These are phyloP conservation scores for Paraescarpia echinospica DNA, from an alignment of 1,140 invertebrate species.

Conservation along the genomic window DNA sequence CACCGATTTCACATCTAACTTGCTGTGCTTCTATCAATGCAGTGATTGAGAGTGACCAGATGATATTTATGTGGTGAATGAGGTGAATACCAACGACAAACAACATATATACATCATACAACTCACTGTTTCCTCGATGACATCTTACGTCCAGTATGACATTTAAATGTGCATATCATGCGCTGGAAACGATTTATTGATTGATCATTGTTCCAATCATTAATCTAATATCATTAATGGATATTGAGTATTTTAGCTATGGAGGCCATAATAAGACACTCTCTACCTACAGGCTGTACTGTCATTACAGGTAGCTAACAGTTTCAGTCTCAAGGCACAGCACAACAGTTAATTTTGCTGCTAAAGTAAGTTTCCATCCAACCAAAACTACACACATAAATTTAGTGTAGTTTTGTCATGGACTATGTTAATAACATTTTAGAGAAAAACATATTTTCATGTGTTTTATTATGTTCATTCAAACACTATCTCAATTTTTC, in stretches of 20 bases:
- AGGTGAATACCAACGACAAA: background rate
- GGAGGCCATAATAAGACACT: background rate
- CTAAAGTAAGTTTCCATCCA: too few relatives aligned
- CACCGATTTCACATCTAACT: background rate
- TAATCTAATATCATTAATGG: background rate
- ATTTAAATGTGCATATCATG: background rate
- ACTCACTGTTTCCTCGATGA: background rate
- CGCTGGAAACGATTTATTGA: background rate
- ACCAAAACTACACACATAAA: too few relatives aligned
- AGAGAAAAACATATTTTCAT: too few relatives aligned
- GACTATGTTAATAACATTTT: too few relatives aligned
- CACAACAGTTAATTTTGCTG: too few relatives aligned
- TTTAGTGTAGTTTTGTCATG: too few relatives aligned
- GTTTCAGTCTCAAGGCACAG: too few relatives aligned
- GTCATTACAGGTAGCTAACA: too few relatives aligned
- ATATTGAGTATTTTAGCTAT: background rate
- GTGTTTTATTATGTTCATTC: too few relatives aligned
- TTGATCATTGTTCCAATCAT: background rate
- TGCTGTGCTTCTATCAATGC: background rate
- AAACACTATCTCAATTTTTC: too few relatives aligned
- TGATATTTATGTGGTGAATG: background rate
- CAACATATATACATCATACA: background rate
- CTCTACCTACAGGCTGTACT: too few relatives aligned
- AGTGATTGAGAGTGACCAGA: background rate
- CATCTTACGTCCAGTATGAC: background rate